phyloP scores from a whole-genome alignment of 2,797 vertebrate genomes.

The Coregonus sp. region DNA sequence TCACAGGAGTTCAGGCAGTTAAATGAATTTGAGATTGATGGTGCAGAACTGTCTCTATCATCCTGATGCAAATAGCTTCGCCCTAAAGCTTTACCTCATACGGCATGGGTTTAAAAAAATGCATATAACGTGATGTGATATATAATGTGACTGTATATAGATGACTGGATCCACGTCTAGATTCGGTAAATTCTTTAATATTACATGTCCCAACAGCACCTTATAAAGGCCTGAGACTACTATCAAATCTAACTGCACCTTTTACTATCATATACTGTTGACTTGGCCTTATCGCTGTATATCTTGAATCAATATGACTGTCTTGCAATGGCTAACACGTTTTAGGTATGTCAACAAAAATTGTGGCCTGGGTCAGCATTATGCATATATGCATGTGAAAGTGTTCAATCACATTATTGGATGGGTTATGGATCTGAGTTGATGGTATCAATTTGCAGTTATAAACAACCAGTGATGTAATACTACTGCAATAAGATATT shows the following conservation, averaged over 20 bases:
- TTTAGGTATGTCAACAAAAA: not conserved
- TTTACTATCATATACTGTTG: not conserved
- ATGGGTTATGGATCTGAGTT: not conserved
- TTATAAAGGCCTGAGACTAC: not conserved
- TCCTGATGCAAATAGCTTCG: not conserved
- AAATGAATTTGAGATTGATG: not conserved
- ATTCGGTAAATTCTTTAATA: not conserved
- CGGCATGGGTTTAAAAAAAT: not conserved
- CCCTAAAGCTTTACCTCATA: not conserved
- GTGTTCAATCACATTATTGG: no score
- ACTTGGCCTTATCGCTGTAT: not conserved
- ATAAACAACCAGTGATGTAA: not conserved
- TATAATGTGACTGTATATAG: not conserved
- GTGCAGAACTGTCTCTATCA: not conserved
- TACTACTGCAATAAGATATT: not conserved
- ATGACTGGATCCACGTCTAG: not conserved
- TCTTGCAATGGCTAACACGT: not conserved
- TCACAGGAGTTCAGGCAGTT: not conserved
- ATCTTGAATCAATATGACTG: not conserved
- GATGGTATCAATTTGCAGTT: not conserved
- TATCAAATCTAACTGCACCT: not conserved
- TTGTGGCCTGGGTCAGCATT: not conserved
- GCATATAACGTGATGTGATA: not conserved
- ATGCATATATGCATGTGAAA: conserved; percentile 2
- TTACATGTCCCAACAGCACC: not conserved